Evolutionary conservation across 2,888 invertebrate species (phyloP).

Genomic region (Hypolimnas misippus): DNA sequence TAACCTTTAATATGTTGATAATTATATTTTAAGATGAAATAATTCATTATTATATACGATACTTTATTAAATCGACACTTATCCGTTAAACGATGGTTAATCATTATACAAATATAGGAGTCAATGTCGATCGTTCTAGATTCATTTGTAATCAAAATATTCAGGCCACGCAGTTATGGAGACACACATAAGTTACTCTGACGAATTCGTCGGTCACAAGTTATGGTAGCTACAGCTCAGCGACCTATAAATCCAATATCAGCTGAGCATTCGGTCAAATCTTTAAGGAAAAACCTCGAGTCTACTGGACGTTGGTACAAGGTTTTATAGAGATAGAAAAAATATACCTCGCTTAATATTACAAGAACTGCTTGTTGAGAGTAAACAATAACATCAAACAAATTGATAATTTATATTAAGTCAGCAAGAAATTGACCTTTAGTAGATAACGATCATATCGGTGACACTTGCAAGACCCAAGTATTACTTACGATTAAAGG

Average conservation of each 20-base stretch:
- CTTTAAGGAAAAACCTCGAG: background rate
- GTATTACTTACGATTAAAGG: background rate
- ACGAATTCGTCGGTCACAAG: constrained; percentile 61
- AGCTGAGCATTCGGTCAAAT: background rate
- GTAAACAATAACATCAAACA: constrained; percentile 7
- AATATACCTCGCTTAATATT: background rate
- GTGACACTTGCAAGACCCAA: background rate
- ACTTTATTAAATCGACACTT: background rate
- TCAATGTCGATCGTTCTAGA: constrained; percentile 18
- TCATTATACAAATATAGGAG: constrained; percentile 12
- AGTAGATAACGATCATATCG: constrained; percentile 6
- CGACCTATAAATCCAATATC: constrained; percentile 66
- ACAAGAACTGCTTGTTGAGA: background rate
- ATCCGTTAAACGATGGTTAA: constrained; percentile 12
- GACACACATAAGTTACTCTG: constrained; percentile 55
- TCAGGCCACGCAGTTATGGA: constrained; percentile 52
- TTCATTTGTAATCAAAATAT: constrained; percentile 50
- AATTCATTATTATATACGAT: background rate
- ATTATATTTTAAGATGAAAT: background rate
- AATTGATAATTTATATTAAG: constrained; percentile 13
- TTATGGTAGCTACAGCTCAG: constrained; percentile 67
- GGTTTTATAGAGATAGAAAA: background rate
- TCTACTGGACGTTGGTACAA: background rate
- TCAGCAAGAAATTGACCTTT: constrained; percentile 8
- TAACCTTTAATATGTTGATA: constrained; percentile 12